Base-by-base conservation (phyloP, 2,797 vertebrate genomes). In the Notoglanidium macrostoma region DNA sequence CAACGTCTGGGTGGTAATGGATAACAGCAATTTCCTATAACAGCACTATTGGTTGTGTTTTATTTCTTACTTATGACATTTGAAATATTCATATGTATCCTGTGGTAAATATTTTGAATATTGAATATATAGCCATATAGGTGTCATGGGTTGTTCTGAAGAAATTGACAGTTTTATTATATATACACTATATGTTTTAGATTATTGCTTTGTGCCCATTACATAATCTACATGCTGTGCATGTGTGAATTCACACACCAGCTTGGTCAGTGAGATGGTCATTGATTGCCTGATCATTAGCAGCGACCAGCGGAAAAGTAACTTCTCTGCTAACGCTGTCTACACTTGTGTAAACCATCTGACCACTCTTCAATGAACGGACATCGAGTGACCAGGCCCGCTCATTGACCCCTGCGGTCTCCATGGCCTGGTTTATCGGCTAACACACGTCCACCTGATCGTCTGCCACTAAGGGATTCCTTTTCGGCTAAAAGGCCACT, bases 231-330 rank as follows among this genome's bases (percentile, higher is more conserved):
- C 46, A 49, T n/a, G 44, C 9, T 78, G 54, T 15, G 12, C n/a
- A 23, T 11, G 8, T 81, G 35, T n/a, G 59, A 17, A 61, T 44
- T 26, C 21, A 44, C 93, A 84, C 93, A 93, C 93, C 94, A 89
- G 54, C 92, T 84, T 93, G 90, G 93, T 93, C 91, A 92, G 92
- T n/a, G 83, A 65, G 90, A 93, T 92, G 92, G 87, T 85, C 92
- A 95, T 95, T 74, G 94, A 95, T 94, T 90, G 92, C 49, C 73
- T 82, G 90, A 93, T 95, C 93, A 92, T 95, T 95, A 95, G 92
- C 90, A 92, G 91, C 67, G 92, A 89, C 90, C 26, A 89, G 90
- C 91, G 88, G 90, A 77, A 90, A 80, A 92, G 92, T 92, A 93
- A 94, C 91, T 93, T 93, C 91, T 35, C 90, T 86, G 23, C 92